Conservation (phyloP, 2,113 vertebrate genomes). For the Laticauda laticaudata region DNA sequence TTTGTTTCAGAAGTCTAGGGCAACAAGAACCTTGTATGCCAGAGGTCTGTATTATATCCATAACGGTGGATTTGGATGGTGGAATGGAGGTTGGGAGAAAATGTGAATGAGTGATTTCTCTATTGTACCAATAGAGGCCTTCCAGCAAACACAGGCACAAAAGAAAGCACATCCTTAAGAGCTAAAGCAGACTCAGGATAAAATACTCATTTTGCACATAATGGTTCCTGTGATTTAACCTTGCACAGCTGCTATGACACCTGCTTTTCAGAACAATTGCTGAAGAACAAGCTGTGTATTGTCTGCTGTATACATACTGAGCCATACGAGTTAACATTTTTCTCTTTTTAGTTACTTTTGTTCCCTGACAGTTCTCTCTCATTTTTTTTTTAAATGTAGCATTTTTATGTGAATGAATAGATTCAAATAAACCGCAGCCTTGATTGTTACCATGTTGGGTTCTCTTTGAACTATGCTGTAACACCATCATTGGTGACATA, state of each 20-base stretch:
- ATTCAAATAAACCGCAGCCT: slow-evolving; percentile 64
- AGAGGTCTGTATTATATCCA: slow-evolving; percentile 76
- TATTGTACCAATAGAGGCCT: slow-evolving; percentile 65
- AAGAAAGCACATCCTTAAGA: slow-evolving; percentile 68
- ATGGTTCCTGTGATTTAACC: slow-evolving; percentile 67
- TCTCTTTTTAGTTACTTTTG: slow-evolving; percentile 71
- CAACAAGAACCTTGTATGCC: slow-evolving; percentile 69
- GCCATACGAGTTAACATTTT: slow-evolving; percentile 65
- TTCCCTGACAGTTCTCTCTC: slow-evolving; percentile 59
- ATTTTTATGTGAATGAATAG: slow-evolving; percentile 65
- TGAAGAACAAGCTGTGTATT: slow-evolving; percentile 66
- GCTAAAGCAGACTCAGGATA: slow-evolving; percentile 66
- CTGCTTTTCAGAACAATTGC: slow-evolving; percentile 68
- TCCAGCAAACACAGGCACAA: slow-evolving; percentile 69
- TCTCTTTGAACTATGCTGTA: slow-evolving; percentile 45
- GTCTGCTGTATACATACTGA: slow-evolving; percentile 63
- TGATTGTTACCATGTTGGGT: slow-evolving; percentile 51
- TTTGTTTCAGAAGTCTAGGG: slow-evolving; percentile 76
- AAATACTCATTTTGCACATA: slow-evolving; percentile 69
- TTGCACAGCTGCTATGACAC: slow-evolving; percentile 69
- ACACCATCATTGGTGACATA: slow-evolving; percentile 24
- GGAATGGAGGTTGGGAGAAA: slow-evolving; percentile 68
- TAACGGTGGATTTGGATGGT: slow-evolving; percentile 68
- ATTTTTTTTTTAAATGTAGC: slow-evolving; percentile 39
- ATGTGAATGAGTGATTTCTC: slow-evolving; percentile 67